These are phyloP conservation scores for Neopipo cinnamomea DNA, from an alignment of 2,113 vertebrate genomes.

Conservation along the genomic window DNA sequence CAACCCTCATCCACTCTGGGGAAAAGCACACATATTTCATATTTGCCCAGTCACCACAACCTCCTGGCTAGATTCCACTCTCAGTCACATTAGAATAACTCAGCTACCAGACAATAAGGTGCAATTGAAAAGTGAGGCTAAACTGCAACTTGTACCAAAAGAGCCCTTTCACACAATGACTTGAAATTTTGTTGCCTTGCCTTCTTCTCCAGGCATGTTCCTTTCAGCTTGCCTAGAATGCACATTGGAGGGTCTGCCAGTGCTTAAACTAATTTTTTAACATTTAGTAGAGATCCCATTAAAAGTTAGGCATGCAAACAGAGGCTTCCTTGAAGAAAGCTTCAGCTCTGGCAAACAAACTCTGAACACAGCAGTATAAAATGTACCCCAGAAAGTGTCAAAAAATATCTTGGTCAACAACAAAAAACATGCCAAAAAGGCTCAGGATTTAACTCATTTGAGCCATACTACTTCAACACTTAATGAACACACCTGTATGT, in stretches of 20 bases:
- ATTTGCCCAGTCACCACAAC: background rate
- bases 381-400: background rate
- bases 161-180: background rate
- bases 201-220: background rate
- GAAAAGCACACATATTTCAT: background rate
- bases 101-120: background rate
- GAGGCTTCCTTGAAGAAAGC: conserved; percentile 1
- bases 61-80: background rate
- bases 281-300: conserved; percentile 5
- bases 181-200: background rate
- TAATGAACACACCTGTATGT: background rate
- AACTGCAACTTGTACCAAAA: background rate
- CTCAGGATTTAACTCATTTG: background rate
- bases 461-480: background rate
- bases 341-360: background rate
- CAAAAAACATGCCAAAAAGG: background rate
- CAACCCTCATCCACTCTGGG: background rate
- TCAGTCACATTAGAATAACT: background rate
- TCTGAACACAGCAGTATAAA: background rate
- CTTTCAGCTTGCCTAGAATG: background rate
- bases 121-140: background rate
- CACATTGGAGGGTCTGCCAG: background rate
- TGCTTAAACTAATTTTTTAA: background rate
- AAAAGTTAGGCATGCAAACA: conserved; percentile 26
- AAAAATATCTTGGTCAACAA: background rate